Conservation (phyloP, 2,797 vertebrate genomes). For the Squalus acanthias region DNA sequence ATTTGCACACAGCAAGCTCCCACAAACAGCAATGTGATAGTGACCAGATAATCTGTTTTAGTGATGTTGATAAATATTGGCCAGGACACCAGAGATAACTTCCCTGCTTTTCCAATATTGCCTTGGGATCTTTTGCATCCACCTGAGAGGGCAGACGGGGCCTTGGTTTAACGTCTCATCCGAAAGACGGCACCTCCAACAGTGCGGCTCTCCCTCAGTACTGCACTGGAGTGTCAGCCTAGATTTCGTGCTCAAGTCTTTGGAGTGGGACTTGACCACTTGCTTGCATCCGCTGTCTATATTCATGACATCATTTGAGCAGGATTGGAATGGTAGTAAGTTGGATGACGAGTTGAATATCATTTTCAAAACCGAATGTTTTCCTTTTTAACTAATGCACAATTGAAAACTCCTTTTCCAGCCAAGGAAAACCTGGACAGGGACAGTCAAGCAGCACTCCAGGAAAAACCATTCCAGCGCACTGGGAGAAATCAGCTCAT, state of each 20-base stretch:
- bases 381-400: no score
- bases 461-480: background rate
- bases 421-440: slow-evolving; percentile 12
- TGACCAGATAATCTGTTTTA: background rate
- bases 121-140: background rate
- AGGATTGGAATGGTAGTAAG: background rate
- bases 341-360: background rate
- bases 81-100: background rate
- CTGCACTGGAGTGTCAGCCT: background rate
- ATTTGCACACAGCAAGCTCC: background rate
- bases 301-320: background rate
- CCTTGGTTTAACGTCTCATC: background rate
- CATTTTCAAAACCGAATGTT: background rate
- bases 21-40: background rate
- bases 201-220: background rate
- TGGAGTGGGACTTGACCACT: background rate
- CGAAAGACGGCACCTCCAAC: background rate
- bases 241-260: no score
- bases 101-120: background rate
- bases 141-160: no score
- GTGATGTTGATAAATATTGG: background rate
- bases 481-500: background rate
- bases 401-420: background rate
- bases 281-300: background rate
- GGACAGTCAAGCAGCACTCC: background rate